Conservation (phyloP, 2,797 vertebrate genomes). For the Lepilemur ruficaudatus region DNA sequence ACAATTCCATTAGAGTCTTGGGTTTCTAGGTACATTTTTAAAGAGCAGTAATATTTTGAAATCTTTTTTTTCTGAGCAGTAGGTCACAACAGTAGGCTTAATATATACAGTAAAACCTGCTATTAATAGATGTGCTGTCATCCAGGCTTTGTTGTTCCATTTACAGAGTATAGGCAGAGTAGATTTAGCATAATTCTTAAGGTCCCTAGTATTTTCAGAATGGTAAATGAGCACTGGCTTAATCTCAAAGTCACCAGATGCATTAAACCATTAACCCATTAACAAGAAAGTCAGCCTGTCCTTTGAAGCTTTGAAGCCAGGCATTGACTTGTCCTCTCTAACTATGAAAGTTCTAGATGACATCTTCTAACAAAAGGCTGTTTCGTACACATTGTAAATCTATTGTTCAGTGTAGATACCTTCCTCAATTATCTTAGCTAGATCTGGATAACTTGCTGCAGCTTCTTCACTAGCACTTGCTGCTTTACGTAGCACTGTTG, state of each 20-base stretch:
- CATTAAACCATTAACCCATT: neutral
- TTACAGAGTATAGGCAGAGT: neutral
- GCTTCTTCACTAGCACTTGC: neutral
- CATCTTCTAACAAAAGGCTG: neutral
- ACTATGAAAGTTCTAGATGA: neutral
- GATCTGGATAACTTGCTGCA: neutral
- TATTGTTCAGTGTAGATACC: neutral
- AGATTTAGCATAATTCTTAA: neutral
- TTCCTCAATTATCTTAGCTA: neutral
- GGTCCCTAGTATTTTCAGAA: neutral
- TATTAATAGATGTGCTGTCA: neutral
- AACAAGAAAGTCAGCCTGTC: neutral
- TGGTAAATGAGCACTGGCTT: neutral
- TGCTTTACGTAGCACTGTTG: neutral
- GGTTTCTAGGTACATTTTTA: neutral
- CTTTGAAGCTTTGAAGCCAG: neutral
- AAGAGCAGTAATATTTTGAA: neutral
- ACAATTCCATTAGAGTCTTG: neutral
- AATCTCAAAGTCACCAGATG: neutral
- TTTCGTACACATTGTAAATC: neutral
- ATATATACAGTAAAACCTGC: neutral
- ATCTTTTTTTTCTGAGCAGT: neutral
- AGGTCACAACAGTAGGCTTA: neutral
- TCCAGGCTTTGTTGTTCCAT: neutral
- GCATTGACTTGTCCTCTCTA: neutral